These are phyloP conservation scores for Orchestia grillus DNA, from an alignment of 1,140 invertebrate genomes.

Conservation along the genomic window DNA sequence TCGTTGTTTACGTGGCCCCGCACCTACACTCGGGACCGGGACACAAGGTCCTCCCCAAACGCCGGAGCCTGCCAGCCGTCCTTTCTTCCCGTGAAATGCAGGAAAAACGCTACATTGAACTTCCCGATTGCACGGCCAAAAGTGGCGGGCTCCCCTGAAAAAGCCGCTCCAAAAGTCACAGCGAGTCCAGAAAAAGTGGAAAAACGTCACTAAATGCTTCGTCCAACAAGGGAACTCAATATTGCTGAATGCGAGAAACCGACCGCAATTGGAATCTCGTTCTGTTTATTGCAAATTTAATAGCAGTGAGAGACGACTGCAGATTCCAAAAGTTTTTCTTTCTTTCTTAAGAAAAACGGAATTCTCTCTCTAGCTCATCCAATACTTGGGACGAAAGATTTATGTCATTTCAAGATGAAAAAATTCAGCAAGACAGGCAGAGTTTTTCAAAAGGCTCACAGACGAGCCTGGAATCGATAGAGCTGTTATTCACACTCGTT, in stretches of 20 bases:
- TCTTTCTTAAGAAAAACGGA: not conserved
- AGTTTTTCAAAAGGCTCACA: not conserved
- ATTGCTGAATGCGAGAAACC: not conserved
- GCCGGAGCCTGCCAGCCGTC: not conserved
- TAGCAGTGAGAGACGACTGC: not conserved
- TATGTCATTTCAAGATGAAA: not conserved
- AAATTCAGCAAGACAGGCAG: not conserved
- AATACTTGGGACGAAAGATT: not conserved
- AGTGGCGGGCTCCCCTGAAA: not conserved
- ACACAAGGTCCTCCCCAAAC: not conserved
- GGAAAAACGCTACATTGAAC: not conserved
- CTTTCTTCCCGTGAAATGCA: not conserved
- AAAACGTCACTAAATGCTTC: not conserved
- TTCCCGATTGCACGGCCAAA: not conserved
- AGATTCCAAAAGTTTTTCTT: not conserved
- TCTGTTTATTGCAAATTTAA: conserved; percentile 2
- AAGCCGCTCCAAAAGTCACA: not conserved
- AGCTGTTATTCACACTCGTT: not conserved
- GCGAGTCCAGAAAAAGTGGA: not conserved
- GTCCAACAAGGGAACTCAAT: not conserved
- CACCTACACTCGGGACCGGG: not conserved
- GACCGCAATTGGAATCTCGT: not conserved
- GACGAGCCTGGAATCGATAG: not conserved
- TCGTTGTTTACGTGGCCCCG: not conserved
- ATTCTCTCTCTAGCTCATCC: not conserved